These are phyloP conservation scores for Schrankia costaestrigalis DNA, from an alignment of 2,888 invertebrate species.

Conservation along the genomic window DNA sequence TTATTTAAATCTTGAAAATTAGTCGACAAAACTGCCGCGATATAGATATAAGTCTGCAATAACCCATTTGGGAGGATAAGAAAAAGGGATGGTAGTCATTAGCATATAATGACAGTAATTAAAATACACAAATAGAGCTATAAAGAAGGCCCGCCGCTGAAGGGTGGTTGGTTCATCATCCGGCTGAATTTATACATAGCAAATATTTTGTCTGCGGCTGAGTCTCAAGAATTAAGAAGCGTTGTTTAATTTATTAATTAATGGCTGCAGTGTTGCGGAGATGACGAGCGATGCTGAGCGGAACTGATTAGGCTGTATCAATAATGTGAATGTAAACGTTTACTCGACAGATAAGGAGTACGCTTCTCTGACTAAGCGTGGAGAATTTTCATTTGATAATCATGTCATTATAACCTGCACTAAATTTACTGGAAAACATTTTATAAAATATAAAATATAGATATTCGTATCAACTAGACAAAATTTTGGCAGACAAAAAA, in stretches of 20 bases:
- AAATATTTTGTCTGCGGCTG: constrained; percentile 76
- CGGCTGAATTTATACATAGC: constrained; percentile 76
- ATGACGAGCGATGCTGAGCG: constrained; percentile 41
- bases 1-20: constrained; percentile 76
- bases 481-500: too few species aligned
- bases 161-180: constrained; percentile 78
- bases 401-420: too few species aligned
- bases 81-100: constrained; percentile 81
- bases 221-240: constrained; percentile 66
- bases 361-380: too few species aligned
- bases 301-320: constrained; percentile 39
- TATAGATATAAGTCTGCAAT: constrained; percentile 76
- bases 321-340: constrained; percentile 21
- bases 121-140: constrained; percentile 86
- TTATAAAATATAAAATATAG: too few species aligned
- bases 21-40: constrained; percentile 62
- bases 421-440: too few species aligned
- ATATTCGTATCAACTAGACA: too few species aligned
- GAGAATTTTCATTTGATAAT: too few species aligned
- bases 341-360: too few species aligned
- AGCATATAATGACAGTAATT: constrained; percentile 86
- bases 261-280: constrained; percentile 67
- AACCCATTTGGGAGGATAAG: constrained; percentile 80
- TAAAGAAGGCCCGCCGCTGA: constrained; percentile 78
- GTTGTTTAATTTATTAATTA: constrained; percentile 80